Percentiles rank a stretch among this genome's conserved stretches.
phyloP scores from a whole-genome alignment of 1,140 invertebrate species.

The Gryllus bimaculatus region DNA sequence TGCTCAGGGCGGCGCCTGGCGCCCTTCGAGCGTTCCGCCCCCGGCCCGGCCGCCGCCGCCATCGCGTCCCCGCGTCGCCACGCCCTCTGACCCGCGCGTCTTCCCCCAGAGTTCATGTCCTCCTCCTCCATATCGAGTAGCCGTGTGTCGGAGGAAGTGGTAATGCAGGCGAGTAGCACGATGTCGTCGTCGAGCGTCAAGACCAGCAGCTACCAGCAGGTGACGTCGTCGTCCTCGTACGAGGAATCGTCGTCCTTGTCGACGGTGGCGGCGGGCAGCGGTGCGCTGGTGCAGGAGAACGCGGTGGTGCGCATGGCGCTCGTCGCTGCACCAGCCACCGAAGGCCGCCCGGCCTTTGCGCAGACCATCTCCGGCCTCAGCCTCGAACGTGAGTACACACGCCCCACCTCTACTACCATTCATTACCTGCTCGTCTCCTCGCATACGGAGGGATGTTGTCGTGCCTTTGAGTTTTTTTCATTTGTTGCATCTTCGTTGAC shows the following conservation, averaged over 20 bases:
- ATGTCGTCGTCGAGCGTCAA: neutral
- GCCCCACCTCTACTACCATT: neutral
- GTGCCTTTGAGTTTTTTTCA: too few relatives aligned
- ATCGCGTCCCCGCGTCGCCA: neutral
- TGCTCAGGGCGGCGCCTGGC: neutral
- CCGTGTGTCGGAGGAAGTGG: neutral
- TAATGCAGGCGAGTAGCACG: neutral
- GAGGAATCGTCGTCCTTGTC: neutral
- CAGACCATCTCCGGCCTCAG: conserved; percentile 63
- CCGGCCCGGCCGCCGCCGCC: too few relatives aligned
- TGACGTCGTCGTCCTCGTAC: conserved; percentile 1
- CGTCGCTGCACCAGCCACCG: neutral
- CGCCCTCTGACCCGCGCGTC: neutral
- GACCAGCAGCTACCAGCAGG: neutral
- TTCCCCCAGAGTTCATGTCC: neutral
- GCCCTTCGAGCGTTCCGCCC: neutral
- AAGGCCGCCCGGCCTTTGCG: conserved; percentile 47
- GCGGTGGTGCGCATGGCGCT: neutral
- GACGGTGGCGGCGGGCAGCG: neutral
- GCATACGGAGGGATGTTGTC: too few relatives aligned
- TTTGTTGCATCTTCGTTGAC: too few relatives aligned
- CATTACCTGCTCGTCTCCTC: too few relatives aligned
- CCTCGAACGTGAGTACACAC: conserved; percentile 62
- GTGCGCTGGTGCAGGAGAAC: neutral
- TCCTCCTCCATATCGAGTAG: neutral